Evolutionary conservation across 30 jellyfish, hydroid and myxozoan species (phyloP), one percentile per base, ranked within the genome.

Genomic region (Morbakka virulenta): DNA sequence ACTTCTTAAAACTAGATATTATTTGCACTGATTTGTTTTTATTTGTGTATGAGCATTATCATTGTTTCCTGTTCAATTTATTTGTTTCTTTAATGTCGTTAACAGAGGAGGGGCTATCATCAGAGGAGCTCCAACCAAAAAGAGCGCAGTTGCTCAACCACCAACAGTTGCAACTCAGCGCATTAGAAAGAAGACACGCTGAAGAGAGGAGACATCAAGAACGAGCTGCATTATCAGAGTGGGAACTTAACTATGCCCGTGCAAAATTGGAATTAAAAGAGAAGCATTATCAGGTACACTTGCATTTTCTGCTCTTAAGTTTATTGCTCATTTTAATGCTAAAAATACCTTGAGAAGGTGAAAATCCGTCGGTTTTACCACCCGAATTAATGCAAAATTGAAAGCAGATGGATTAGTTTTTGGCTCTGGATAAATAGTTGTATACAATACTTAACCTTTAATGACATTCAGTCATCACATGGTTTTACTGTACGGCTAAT

Each of bases 221-320:
- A 35, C 75, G 94, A 27, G 69, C 88, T 17, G 93, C 95, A 20
- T 17, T 70, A 32, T 80, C 98, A 27, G 98, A 92, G 33, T 92
- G 95, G 96, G 98, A 92, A 61, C 52, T 92, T 71, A 68, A 95
- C 21, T 92, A 72, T 62, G 98, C 98, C 13, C 81, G 87, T 28
- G 96, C 95, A 9, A 92, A 92, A 33, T 85, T 92, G 31, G 98
- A 92, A 28, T 82, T 92, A 36, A 92, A 92, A 70, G 98, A 92
- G 72, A 67, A 79, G 50, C 98, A 92, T 53, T 92, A 92, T 75
- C 81, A 85, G 93, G 95, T 77, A 62, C 4, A 75, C 1, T 9
- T 47, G n/a, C 14, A 47, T 11, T n/a, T n/a, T n/a, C n/a, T n/a
- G n/a, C n/a, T n/a, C 14, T 12, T 9, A 47, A 47, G n/a, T 9